phyloP scores from a whole-genome alignment of 2,797 vertebrate species.

The Ficedula albicollis region DNA sequence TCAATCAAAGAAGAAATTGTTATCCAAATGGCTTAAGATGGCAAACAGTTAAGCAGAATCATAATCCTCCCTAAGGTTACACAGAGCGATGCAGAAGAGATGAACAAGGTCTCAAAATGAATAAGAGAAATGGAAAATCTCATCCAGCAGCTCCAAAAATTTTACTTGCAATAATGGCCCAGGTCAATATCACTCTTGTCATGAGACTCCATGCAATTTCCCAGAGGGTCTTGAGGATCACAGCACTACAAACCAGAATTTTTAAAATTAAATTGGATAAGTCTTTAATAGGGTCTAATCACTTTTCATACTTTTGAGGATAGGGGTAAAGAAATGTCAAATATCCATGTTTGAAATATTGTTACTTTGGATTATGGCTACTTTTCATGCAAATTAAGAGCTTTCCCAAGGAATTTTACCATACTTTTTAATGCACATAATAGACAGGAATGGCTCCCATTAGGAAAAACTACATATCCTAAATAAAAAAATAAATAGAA shows the following conservation, averaged over 20 bases:
- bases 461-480: neutral
- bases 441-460: neutral
- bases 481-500: neutral
- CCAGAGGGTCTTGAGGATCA: neutral
- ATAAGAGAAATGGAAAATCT: neutral
- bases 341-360: neutral
- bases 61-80: neutral
- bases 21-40: neutral
- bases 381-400: neutral
- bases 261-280: neutral
- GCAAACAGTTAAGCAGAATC: conserved; percentile 19
- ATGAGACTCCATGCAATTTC: conserved; percentile 1
- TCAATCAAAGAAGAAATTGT: neutral
- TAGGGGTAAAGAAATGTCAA: neutral
- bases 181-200: conserved; percentile 7
- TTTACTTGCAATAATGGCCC: neutral
- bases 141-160: neutral
- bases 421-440: neutral
- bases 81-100: neutral
- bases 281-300: conserved; percentile 14
- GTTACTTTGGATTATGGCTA: neutral
- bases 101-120: neutral
- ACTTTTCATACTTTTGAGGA: neutral
- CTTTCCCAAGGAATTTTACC: conserved; percentile 20
- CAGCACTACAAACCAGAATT: neutral